Evolutionary conservation across 2,888 invertebrate species (phyloP), one percentile per base, ranked within the genome.

Genomic region (Abrostola triplasia): DNA sequence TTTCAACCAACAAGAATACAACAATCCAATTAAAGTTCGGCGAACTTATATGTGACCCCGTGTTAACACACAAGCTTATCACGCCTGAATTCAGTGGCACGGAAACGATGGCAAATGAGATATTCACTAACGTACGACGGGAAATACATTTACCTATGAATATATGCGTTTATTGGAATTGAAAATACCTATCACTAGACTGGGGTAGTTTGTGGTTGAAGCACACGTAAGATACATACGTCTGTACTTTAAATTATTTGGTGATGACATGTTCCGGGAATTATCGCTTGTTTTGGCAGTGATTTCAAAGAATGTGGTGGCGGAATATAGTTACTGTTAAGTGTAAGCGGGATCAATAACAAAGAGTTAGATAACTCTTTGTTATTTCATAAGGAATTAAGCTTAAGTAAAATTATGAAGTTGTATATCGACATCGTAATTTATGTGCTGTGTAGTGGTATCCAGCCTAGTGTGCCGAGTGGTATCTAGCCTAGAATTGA

Each of bases 41-140:
- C 63, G 44, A 63, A 73, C 63, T 67, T 65, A 64, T 66, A 63
- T 61, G 59, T 67, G 71, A 56, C 50, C 54, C 56, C 11, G 54
- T 57, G 67, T 74, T 64, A 63, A 61, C 67, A 71, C 62, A 70
- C 58, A 78, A 62, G 64, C 54, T 64, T 72, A 80, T 67, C 67
- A 63, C 61, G 67, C 72, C 38, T 57, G 64, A 66, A 66, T 61
- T 54, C 69, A 81, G 57, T 78, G 81, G 59, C 64, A 59, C 61
- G 62, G 66, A 76, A 76, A 73, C 52, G 68, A 73, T 64, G 59
- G 67, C 65, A 73, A 76, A 79, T 76, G 61, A 76, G 67, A 81
- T 79, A 73, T 68, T 69, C 63, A 71, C 64, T 67, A 74, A 75
- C 65, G 50, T 71, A 59, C 13, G 64, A 57, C 59, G 37, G 38